Evolutionary conservation across 2,113 vertebrate genomes (phyloP).

Genomic region (Paramormyrops kingsleyae): DNA sequence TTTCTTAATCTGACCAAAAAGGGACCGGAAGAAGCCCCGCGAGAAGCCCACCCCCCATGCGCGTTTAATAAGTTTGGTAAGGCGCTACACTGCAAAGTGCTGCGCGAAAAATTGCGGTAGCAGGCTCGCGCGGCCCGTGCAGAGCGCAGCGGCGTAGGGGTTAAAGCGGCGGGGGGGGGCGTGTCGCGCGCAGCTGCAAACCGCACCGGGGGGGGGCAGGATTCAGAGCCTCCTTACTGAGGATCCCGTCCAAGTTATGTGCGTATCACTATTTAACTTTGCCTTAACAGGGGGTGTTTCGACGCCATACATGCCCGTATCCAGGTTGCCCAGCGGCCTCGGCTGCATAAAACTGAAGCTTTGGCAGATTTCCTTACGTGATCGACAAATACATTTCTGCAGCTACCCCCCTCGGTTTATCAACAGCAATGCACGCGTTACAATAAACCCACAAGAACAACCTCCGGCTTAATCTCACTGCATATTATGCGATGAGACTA

Average conservation of each 20-base stretch:
- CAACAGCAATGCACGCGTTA: not conserved
- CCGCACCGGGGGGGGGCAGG: not conserved
- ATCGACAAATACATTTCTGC: not conserved
- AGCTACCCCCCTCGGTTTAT: not conserved
- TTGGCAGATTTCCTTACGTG: not conserved
- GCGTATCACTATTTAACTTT: not conserved
- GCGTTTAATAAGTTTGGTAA: not conserved
- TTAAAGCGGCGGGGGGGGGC: not conserved
- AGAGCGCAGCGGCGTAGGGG: not conserved
- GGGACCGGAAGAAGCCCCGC: not conserved
- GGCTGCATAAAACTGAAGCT: not conserved
- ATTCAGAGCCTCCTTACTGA: not conserved
- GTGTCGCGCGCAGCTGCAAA: slow-evolving; percentile 8
- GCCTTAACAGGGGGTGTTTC: not conserved
- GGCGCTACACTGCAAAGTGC: not conserved
- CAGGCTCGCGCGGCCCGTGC: not conserved
- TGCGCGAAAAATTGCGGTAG: not conserved
- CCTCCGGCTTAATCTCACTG: not conserved
- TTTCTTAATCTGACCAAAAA: not conserved
- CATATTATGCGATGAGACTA: not conserved
- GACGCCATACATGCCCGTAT: not conserved
- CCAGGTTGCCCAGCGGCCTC: not conserved
- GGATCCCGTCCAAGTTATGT: not conserved
- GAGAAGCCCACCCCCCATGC: not conserved
- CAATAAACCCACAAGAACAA: not conserved